These are phyloP conservation scores for Gallirallus australis DNA, from an alignment of 2,797 vertebrate species.

Conservation along the genomic window DNA sequence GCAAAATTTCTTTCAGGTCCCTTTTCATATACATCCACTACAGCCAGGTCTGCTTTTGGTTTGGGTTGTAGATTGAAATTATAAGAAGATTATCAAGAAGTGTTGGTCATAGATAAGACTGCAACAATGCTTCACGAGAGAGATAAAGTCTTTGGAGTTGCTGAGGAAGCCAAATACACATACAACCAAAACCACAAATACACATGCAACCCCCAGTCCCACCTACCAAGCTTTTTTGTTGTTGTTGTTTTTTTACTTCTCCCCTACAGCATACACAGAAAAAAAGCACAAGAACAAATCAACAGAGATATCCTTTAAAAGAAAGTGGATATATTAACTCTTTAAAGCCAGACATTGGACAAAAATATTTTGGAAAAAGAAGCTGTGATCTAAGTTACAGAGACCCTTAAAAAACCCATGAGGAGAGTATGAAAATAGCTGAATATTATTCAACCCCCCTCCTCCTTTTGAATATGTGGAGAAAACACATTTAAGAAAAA, in stretches of 20 bases:
- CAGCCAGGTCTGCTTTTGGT: background rate
- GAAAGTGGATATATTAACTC: background rate
- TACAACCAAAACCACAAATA: background rate
- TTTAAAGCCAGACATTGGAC: background rate
- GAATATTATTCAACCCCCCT: background rate
- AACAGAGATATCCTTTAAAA: background rate
- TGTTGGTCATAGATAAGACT: background rate
- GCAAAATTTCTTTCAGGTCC: background rate
- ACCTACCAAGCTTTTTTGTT: background rate
- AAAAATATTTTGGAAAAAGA: background rate
- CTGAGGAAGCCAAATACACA: background rate
- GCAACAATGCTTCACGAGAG: background rate
- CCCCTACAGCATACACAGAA: background rate
- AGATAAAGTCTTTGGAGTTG: background rate
- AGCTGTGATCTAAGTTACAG: background rate
- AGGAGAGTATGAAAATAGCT: background rate
- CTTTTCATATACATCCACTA: background rate
- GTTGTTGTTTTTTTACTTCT: background rate
- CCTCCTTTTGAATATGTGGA: background rate
- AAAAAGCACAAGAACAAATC: background rate
- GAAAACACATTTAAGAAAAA: background rate
- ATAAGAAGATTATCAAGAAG: background rate
- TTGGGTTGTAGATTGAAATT: background rate
- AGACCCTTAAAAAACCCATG: background rate
- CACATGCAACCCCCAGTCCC: background rate